Conservation (phyloP, 92 coral and sea anemone species). For the Zoanthus solanderi region DNA sequence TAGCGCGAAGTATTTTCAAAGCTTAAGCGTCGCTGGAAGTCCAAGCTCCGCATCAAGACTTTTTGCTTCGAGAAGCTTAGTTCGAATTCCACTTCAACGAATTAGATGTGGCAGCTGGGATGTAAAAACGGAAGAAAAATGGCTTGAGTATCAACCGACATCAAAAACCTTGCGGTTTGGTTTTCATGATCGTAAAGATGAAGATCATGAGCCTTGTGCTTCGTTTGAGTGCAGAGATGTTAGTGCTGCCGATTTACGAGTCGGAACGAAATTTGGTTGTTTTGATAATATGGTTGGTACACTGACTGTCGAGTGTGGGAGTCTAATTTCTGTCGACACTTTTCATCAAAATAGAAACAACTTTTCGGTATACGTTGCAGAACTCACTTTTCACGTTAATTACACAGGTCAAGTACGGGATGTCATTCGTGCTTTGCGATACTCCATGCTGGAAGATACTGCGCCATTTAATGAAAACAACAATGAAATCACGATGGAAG, state of each 20-base stretch:
- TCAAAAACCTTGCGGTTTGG: slow-evolving; percentile 63
- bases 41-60: slow-evolving; percentile 57
- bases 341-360: slow-evolving; percentile 23
- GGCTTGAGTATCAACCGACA: slow-evolving; percentile 86
- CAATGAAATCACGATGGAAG: not conserved
- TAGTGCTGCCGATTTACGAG: slow-evolving; percentile 90
- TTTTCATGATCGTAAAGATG: slow-evolving; percentile 75
- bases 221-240: slow-evolving; percentile 73
- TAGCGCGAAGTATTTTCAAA: slow-evolving; percentile 7
- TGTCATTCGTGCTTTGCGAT: slow-evolving; percentile 80
- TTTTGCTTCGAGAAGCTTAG: slow-evolving; percentile 41
- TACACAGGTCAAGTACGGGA: slow-evolving; percentile 94
- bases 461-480: not conserved
- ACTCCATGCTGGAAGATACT: slow-evolving; percentile 69
- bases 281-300: slow-evolving; percentile 92
- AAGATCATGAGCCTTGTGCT: slow-evolving; percentile 71
- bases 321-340: slow-evolving; percentile 51
- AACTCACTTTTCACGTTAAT: slow-evolving; percentile 88
- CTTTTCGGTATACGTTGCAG: slow-evolving; percentile 66
- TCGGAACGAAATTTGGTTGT: slow-evolving; percentile 90
- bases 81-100: slow-evolving; percentile 79
- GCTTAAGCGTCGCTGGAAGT: slow-evolving; percentile 35
- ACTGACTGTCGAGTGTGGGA: slow-evolving; percentile 82
- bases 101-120: slow-evolving; percentile 84
- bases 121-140: slow-evolving; percentile 74